Evolutionary conservation across 2,888 invertebrate species (phyloP).

Genomic region (Galerucella nymphaeae): DNA sequence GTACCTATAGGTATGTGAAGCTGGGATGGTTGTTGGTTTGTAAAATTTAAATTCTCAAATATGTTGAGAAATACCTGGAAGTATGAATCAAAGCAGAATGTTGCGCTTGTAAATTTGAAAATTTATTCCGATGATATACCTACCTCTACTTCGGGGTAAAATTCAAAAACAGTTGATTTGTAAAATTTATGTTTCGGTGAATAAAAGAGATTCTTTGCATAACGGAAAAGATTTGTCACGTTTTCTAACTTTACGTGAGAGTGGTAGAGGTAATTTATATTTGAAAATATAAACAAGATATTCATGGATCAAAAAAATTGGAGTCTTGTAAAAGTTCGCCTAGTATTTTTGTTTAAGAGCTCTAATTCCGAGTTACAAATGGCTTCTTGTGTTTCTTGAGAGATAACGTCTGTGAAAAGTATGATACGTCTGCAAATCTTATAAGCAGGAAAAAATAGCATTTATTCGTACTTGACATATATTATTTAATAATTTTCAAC

Average conservation of each 20-base stretch:
- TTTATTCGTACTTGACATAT: background rate
- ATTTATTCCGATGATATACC: background rate
- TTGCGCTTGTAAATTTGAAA: background rate
- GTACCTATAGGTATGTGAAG: background rate
- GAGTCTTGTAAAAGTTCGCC: background rate
- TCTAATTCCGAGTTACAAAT: too few species aligned
- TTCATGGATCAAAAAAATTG: background rate
- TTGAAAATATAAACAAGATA: background rate
- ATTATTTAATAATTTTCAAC: background rate
- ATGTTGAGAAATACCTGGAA: background rate
- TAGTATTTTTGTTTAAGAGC: too few species aligned
- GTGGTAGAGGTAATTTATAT: conserved; percentile 1
- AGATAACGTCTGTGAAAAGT: conserved; percentile 8
- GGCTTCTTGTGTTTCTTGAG: background rate
- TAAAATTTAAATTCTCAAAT: background rate
- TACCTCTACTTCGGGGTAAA: background rate
- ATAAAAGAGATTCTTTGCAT: conserved; percentile 24
- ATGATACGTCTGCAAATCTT: background rate
- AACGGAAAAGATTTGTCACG: conserved; percentile 28
- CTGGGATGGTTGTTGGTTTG: background rate
- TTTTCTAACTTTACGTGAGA: conserved; percentile 16
- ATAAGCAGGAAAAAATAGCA: conserved; percentile 4
- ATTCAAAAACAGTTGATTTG: background rate
- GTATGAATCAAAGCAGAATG: background rate
- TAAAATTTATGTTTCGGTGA: conserved; percentile 21